Base-by-base conservation (phyloP, 2,888 invertebrate genomes). In the Nezara viridula region DNA sequence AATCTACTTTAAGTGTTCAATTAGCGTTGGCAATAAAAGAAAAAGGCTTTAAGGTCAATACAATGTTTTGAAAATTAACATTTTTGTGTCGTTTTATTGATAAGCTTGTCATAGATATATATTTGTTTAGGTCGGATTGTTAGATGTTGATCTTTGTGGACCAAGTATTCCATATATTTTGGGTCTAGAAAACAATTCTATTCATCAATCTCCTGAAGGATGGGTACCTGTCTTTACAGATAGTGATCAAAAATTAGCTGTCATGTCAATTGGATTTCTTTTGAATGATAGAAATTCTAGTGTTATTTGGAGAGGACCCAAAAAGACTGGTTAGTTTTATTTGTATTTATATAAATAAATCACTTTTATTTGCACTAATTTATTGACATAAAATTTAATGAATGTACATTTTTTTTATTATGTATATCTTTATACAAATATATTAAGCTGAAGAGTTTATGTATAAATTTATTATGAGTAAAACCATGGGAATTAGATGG, bases 261-360 rank as follows among this genome's bases (percentile, higher is more conserved):
- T 99, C 0, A 98, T 99, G 98, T 99, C 99, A 0, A 98, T 99
- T 92, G 98, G 97, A 5, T 99, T 99, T 92, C 94, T 99, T 49
- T 93, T 99, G 7, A 95, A 95, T 92, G 96, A 95, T 91, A 95
- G 96, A 90, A 96, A 97, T 92, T 97, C 97, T 92, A 97, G 98
- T 6, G 96, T 99, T 0, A 96, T 99, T 66, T 99, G 98, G 99
- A 94, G 98, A 92, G 99, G 99, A 0, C 98, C 98, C 0, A 99
- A 98, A 92, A 99, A 99, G 92, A 97, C 97, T 0, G 93, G 93
- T 93, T 37, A 60, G 47, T 50, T 89, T 89, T 32, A 16, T 40
- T 44, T 2, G 0, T 32, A 32, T 27, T 32, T 60, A 14, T 7
- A n/a, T 55, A 2, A n/a, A 44, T 44, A 44, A 44, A 44, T 44